A percentile compares a stretch with the other conserved stretches of the same genome.
Conservation (phyloP, 2,113 vertebrate species). For the Megatriorchis doriae region DNA sequence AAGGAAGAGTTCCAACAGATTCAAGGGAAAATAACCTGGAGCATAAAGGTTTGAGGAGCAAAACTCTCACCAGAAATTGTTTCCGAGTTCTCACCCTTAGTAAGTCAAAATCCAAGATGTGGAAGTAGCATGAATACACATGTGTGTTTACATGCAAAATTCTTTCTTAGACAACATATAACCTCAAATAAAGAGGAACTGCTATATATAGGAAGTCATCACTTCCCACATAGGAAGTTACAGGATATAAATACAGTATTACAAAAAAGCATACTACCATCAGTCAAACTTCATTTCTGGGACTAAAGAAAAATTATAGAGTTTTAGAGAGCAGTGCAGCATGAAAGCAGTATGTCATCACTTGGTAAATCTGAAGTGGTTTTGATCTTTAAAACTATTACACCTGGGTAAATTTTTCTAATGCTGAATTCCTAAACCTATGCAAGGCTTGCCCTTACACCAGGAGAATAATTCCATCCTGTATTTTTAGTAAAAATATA, state of each 20-base stretch:
- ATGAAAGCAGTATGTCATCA: neutral
- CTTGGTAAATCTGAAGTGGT: neutral
- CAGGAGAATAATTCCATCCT: neutral
- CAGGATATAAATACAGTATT: neutral
- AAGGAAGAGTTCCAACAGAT: neutral
- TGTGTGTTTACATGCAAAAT: neutral
- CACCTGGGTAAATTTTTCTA: neutral
- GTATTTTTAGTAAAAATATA: neutral
- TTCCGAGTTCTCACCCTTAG: neutral
- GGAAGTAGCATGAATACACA: rapidly evolving
- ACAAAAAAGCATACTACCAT: neutral
- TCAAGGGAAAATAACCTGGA: neutral
- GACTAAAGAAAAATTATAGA: neutral
- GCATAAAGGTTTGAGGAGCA: neutral
- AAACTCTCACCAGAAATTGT: neutral
- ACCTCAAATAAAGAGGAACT: neutral
- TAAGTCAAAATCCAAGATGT: neutral
- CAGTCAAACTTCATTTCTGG: neutral
- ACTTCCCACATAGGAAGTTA: neutral
- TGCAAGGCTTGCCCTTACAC: neutral
- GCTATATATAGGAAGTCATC: neutral
- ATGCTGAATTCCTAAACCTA: neutral
- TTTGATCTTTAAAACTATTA: neutral
- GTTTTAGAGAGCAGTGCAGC: neutral
- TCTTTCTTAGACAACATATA: neutral